Evolutionary conservation across 2,797 vertebrate genomes (phyloP).

Genomic region (Phalanger gymnotis): DNA sequence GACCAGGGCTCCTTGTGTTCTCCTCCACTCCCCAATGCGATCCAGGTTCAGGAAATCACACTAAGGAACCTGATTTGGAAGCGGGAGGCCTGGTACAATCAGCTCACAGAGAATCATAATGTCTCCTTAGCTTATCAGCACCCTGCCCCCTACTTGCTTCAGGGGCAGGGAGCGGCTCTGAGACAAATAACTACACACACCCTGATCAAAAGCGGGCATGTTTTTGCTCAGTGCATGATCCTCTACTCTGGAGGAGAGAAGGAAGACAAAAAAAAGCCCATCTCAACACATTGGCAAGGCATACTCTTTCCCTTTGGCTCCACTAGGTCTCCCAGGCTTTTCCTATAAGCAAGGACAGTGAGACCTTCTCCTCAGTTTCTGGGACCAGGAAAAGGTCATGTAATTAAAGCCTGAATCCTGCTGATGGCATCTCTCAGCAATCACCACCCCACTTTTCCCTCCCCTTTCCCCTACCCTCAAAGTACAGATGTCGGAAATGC

Average conservation of each 20-base stretch:
- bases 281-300: background rate
- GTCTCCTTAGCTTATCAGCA: background rate
- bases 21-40: background rate
- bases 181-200: background rate
- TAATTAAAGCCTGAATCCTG: background rate
- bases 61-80: background rate
- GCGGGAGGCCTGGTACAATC: background rate
- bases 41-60: background rate
- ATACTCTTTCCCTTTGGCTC: background rate
- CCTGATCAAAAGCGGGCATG: conserved; percentile 3
- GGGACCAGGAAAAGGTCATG: background rate
- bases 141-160: background rate
- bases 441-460: background rate
- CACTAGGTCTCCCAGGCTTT: background rate
- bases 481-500: background rate
- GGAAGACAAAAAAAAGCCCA: background rate
- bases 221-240: background rate
- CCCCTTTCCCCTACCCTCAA: accelerated
- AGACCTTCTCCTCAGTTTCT: background rate
- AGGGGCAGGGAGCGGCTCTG: background rate
- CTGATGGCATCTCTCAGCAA: background rate
- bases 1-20: background rate
- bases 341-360: background rate
- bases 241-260: background rate
- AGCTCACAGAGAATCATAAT: background rate